Conservation (phyloP, 2,113 vertebrate genomes). For the Pterocles burchelli region DNA sequence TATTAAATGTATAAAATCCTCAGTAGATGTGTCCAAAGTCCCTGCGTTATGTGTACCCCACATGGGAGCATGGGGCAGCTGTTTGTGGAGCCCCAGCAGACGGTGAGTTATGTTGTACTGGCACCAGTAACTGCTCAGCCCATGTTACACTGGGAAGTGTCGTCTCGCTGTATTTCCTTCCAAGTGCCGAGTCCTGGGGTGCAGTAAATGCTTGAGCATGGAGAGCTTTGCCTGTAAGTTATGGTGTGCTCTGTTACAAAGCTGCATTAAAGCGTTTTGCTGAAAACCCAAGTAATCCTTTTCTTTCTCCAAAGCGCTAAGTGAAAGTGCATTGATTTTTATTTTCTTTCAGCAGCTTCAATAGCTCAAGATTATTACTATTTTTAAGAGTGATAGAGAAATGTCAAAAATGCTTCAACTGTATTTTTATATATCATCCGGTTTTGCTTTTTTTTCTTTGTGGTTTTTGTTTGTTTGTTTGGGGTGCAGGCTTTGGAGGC, state of each 20-base stretch:
- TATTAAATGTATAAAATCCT: background rate
- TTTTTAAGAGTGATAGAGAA: slow-evolving; percentile 62
- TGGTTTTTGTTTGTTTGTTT: background rate
- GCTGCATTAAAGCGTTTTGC: slow-evolving; percentile 30
- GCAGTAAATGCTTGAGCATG: background rate
- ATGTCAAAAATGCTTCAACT: slow-evolving; percentile 49
- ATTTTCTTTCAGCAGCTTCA: slow-evolving; percentile 38
- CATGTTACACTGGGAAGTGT: fast-evolving
- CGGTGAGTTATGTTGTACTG: fast-evolving
- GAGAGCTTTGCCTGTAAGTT: background rate
- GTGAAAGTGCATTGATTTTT: slow-evolving; percentile 63
- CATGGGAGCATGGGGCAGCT: fast-evolving
- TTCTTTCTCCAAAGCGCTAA: slow-evolving; percentile 21
- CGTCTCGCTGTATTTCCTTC: background rate
- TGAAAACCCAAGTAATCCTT: slow-evolving; percentile 42
- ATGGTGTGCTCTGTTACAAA: slow-evolving; percentile 6
- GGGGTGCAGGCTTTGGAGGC: background rate
- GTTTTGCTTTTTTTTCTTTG: background rate
- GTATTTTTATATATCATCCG: slow-evolving; percentile 31
- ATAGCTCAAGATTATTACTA: slow-evolving; percentile 56
- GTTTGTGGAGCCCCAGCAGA: background rate
- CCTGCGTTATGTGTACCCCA: fast-evolving
- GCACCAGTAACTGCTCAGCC: background rate
- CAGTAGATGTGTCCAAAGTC: background rate
- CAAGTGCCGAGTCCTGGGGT: background rate